Conservation (phyloP, 2,113 vertebrate species). For the Poeciliopsis retropinna region DNA sequence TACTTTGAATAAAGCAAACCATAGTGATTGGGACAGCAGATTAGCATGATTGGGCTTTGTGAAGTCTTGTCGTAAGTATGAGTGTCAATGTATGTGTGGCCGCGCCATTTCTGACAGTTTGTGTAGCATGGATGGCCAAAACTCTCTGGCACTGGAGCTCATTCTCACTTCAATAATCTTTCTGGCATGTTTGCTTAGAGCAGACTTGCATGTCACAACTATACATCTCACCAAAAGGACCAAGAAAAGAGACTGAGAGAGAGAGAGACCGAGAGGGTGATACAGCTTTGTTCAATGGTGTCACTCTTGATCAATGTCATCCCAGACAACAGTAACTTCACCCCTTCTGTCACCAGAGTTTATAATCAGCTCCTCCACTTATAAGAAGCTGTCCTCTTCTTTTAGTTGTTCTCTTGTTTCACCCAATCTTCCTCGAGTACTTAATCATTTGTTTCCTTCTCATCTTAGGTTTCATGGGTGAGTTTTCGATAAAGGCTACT, state of each 20-base stretch:
- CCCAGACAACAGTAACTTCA: slow-evolving; percentile 66
- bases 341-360: slow-evolving; percentile 68
- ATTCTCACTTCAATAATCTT: slow-evolving; percentile 71
- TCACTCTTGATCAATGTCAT: slow-evolving; percentile 63
- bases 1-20: slow-evolving; percentile 59
- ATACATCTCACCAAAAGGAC: slow-evolving; percentile 49
- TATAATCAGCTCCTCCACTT: slow-evolving; percentile 59
- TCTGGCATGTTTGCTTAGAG: slow-evolving; percentile 70
- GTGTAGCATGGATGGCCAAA: slow-evolving; percentile 40
- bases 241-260: slow-evolving; percentile 34
- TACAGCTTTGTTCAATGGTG: slow-evolving; percentile 55
- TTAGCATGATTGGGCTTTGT: slow-evolving; percentile 23
- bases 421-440: slow-evolving; percentile 36
- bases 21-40: slow-evolving; percentile 43
- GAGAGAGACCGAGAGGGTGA: slow-evolving; percentile 31
- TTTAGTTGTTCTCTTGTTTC: slow-evolving; percentile 33
- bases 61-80: slow-evolving; percentile 18
- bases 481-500: slow-evolving; percentile 4
- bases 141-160: slow-evolving; percentile 54
- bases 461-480: slow-evolving; percentile 27
- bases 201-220: slow-evolving; percentile 75
- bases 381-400: slow-evolving; percentile 21
- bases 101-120: slow-evolving; percentile 53
- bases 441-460: slow-evolving; percentile 42
- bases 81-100: slow-evolving; percentile 14